Percentiles rank a stretch among this genome's conserved stretches.
These are phyloP conservation scores for Lerema accius DNA, from an alignment of 1,140 invertebrate species.

Conservation along the genomic window DNA sequence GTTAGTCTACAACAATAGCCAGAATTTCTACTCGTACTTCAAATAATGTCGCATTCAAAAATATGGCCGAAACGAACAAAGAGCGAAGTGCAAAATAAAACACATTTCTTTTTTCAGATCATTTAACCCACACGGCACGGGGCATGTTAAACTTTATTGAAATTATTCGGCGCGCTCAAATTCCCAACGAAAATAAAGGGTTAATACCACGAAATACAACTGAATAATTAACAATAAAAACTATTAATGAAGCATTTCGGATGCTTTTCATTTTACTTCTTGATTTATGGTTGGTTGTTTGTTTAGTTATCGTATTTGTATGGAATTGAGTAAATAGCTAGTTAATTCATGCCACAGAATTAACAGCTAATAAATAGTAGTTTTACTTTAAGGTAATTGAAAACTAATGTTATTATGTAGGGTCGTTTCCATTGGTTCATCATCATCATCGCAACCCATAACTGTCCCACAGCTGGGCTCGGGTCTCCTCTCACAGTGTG, in stretches of 20 bases:
- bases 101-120: conserved; percentile 22
- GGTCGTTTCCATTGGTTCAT: no score
- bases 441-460: no score
- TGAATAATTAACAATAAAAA: conserved; percentile 27
- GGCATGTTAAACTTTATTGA: conserved; percentile 22
- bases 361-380: no score
- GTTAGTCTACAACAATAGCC: no score
- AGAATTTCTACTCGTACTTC: no score
- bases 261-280: neutral
- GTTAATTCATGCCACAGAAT: no score
- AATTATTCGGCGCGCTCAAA: conserved; percentile 13
- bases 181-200: conserved; percentile 13
- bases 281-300: neutral
- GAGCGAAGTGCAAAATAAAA: conserved; percentile 8
- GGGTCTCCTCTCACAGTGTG: no score
- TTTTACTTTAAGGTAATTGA: no score
- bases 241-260: conserved; percentile 16
- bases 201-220: conserved; percentile 23
- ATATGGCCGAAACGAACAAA: neutral
- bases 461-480: no score
- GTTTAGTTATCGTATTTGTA: neutral
- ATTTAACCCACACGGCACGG: conserved; percentile 15
- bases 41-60: neutral
- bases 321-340: no score
- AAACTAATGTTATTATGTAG: no score